Evolutionary conservation across 1,140 invertebrate genomes (phyloP).

Genomic region (Acromyrmex heyeri): DNA sequence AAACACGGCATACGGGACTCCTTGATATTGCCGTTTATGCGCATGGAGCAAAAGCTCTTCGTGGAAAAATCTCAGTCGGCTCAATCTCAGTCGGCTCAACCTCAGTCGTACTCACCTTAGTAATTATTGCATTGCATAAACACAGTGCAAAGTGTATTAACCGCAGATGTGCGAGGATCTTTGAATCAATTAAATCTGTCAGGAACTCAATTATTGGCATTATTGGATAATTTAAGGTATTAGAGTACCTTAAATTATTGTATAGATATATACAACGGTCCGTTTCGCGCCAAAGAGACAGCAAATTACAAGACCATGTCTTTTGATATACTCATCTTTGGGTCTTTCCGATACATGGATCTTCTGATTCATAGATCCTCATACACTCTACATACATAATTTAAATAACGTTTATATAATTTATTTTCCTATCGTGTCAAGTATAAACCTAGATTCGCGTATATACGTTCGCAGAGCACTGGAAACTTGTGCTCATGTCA

Average conservation of each 20-base stretch:
- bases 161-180: background rate
- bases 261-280: background rate
- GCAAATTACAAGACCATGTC: background rate
- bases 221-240: background rate
- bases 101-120: slow-evolving; percentile 78
- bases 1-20: slow-evolving; percentile 84
- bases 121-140: slow-evolving; percentile 27
- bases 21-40: slow-evolving; percentile 83
- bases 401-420: slow-evolving; percentile 27
- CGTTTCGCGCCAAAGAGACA: background rate
- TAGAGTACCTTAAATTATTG: background rate
- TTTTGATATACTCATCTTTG: background rate
- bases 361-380: slow-evolving; percentile 16
- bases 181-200: background rate
- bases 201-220: background rate
- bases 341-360: background rate
- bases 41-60: slow-evolving; percentile 84
- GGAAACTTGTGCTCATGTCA: background rate
- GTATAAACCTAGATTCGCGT: slow-evolving; percentile 10
- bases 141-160: background rate
- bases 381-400: background rate
- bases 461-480: background rate
- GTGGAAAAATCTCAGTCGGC: slow-evolving; percentile 82
- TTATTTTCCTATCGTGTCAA: slow-evolving; percentile 46
- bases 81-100: slow-evolving; percentile 74